Conservation (phyloP, 2,797 vertebrate species). For the Arctocebus calabarensis region DNA sequence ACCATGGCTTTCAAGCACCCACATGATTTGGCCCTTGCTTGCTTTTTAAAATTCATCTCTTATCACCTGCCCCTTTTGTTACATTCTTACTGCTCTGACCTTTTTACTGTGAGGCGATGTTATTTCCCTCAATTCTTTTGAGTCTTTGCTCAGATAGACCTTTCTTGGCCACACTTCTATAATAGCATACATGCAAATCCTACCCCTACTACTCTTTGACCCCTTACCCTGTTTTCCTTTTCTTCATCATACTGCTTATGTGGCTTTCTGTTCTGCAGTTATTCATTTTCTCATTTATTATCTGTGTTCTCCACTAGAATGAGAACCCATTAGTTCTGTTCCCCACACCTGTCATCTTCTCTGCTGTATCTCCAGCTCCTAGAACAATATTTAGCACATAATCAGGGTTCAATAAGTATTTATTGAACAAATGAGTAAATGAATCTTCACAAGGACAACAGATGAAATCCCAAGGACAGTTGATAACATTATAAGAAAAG, state of each 20-base stretch:
- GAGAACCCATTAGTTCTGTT: background rate
- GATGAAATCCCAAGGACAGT: conserved; percentile 1
- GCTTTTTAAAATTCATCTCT: background rate
- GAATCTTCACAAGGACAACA: background rate
- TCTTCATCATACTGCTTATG: background rate
- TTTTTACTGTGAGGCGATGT: background rate
- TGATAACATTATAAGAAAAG: background rate
- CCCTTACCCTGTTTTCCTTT: background rate
- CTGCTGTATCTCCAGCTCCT: background rate
- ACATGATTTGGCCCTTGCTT: background rate
- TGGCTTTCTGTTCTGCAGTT: background rate
- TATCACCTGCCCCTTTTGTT: background rate
- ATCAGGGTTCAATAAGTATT: background rate
- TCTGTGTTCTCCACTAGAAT: background rate
- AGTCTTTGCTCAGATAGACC: background rate
- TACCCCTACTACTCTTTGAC: background rate
- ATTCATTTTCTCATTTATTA: background rate
- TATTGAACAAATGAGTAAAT: background rate
- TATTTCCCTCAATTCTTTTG: background rate
- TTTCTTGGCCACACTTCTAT: background rate
- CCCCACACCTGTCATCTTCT: background rate
- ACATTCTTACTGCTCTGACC: background rate
- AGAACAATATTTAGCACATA: background rate
- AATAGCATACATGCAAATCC: background rate
- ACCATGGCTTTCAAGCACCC: background rate